Percentiles rank a stretch among this genome's conserved stretches.
phyloP scores from a whole-genome alignment of 2,888 invertebrate genomes.

The Drosophila dives region DNA sequence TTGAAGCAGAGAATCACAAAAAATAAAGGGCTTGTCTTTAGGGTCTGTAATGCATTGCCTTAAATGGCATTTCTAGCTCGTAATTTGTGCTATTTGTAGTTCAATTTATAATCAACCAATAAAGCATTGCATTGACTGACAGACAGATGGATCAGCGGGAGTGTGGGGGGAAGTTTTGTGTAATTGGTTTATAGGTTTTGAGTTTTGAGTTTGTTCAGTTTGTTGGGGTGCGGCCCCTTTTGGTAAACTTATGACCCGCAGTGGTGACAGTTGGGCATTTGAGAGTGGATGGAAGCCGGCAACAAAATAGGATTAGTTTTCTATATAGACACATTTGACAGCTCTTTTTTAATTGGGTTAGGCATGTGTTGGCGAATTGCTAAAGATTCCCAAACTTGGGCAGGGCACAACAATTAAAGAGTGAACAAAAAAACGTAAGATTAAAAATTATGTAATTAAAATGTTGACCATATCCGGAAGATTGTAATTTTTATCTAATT shows the following conservation, averaged over 20 bases:
- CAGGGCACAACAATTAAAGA: slow-evolving; percentile 24
- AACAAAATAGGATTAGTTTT: slow-evolving; percentile 67
- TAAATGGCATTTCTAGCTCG: slow-evolving; percentile 58
- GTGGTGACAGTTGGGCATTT: slow-evolving; percentile 49
- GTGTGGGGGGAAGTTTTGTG: slow-evolving; percentile 61
- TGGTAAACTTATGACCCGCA: slow-evolving; percentile 55
- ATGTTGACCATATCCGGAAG: slow-evolving; percentile 41
- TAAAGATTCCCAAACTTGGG: slow-evolving; percentile 46
- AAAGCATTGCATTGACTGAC: slow-evolving; percentile 57
- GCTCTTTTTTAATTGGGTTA: slow-evolving; percentile 52
- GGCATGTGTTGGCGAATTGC: slow-evolving; percentile 54
- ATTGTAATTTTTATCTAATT: slow-evolving; percentile 11
- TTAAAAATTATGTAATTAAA: slow-evolving; percentile 46
- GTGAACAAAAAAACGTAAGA: not conserved
- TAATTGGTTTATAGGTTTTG: slow-evolving; percentile 72
- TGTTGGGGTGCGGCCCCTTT: slow-evolving; percentile 55
- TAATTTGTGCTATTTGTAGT: slow-evolving; percentile 56
- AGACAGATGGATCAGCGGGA: slow-evolving; percentile 5
- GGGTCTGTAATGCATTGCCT: slow-evolving; percentile 53
- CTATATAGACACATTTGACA: slow-evolving; percentile 46
- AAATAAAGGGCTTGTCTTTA: slow-evolving; percentile 68
- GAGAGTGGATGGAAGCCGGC: slow-evolving; percentile 35
- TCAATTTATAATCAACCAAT: slow-evolving; percentile 69
- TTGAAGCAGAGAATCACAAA: slow-evolving; percentile 15
- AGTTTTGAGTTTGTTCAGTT: slow-evolving; percentile 34